These are phyloP conservation scores for Valencia hispanica DNA, from an alignment of 2,797 vertebrate species.

Conservation along the genomic window DNA sequence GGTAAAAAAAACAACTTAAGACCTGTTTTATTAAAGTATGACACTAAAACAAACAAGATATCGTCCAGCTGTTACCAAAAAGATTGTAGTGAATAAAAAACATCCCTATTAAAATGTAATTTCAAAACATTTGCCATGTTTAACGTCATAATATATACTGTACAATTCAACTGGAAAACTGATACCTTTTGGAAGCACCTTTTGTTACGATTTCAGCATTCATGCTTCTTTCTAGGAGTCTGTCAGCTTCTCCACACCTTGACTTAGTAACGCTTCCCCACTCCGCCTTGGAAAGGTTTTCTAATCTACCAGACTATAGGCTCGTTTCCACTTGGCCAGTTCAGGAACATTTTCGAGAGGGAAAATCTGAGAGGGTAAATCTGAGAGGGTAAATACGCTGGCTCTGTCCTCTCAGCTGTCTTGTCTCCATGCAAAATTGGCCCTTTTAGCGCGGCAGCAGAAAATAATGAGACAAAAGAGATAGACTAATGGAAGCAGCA, in stretches of 20 bases:
- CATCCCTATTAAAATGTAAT: not conserved
- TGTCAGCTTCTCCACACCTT: not conserved
- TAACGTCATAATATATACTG: not conserved
- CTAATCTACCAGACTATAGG: too few species aligned
- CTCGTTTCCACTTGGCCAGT: too few species aligned
- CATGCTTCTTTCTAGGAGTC: not conserved
- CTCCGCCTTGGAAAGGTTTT: too few species aligned
- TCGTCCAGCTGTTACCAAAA: conserved; percentile 24
- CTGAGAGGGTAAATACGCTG: too few species aligned
- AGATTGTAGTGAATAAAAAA: not conserved
- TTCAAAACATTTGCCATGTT: not conserved
- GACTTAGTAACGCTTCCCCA: not conserved
- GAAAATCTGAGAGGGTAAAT: too few species aligned
- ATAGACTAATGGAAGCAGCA: too few species aligned
- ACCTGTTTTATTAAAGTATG: conserved; percentile 27
- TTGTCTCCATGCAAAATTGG: too few species aligned
- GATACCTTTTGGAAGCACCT: not conserved
- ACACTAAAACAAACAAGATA: conserved; percentile 28
- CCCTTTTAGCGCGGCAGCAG: too few species aligned
- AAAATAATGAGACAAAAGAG: too few species aligned
- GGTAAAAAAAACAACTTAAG: conserved; percentile 31
- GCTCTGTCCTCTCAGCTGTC: too few species aligned
- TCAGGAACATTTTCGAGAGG: too few species aligned
- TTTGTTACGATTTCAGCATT: not conserved
- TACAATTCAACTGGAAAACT: not conserved